Evolutionary conservation across 2,888 invertebrate species (phyloP).

Genomic region (Athripsodes cinereus): DNA sequence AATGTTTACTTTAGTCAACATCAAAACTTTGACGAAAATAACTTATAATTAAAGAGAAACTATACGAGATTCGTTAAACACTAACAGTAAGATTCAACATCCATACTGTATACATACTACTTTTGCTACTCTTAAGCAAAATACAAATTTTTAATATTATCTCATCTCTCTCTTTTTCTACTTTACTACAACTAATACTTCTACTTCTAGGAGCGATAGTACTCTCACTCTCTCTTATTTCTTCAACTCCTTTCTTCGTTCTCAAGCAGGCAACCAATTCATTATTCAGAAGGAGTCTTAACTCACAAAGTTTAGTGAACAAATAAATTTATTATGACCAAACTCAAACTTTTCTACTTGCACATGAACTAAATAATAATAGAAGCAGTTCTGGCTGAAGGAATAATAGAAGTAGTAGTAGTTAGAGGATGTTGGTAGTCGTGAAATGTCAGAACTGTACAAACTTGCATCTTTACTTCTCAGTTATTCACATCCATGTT

Average conservation of each 20-base stretch:
- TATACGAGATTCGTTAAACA: background rate
- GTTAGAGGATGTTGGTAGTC: too few relatives aligned
- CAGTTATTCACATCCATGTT: too few relatives aligned
- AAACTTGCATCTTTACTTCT: too few relatives aligned
- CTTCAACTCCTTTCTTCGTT: background rate
- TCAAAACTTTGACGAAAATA: too few relatives aligned
- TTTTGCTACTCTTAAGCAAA: background rate
- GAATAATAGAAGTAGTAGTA: too few relatives aligned
- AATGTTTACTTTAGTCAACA: too few relatives aligned
- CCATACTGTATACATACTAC: too few relatives aligned
- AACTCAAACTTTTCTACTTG: background rate
- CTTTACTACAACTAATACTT: background rate
- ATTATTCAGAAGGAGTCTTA: background rate
- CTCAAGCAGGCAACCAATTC: background rate
- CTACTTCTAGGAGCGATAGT: background rate
- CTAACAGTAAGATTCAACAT: background rate
- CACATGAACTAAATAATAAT: too few relatives aligned
- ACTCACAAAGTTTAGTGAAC: conserved; percentile 1
- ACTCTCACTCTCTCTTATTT: background rate
- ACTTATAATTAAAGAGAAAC: background rate
- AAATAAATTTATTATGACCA: conserved; percentile 2
- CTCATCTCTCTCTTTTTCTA: background rate
- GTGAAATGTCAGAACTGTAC: too few relatives aligned
- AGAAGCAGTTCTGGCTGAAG: too few relatives aligned
- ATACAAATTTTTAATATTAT: background rate